Evolutionary conservation across 2,113 vertebrate genomes (phyloP).

Genomic region (Castor canadensis): DNA sequence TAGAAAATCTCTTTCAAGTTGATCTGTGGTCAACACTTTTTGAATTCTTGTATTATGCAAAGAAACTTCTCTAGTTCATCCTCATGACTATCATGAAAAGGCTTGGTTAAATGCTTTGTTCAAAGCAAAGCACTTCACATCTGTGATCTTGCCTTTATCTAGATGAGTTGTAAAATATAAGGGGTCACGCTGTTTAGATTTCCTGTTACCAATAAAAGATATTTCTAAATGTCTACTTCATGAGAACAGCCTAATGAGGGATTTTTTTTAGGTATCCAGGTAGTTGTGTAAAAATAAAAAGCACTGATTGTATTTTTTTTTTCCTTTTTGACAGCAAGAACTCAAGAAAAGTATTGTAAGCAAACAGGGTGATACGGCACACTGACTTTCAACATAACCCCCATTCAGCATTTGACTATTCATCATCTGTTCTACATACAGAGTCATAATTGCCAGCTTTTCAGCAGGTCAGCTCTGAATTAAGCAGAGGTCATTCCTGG

Average conservation of each 20-base stretch:
- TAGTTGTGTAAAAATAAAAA: constrained; percentile 20
- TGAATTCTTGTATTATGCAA: not conserved
- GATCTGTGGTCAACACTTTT: not conserved
- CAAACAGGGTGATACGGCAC: not conserved
- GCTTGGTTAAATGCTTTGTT: not conserved
- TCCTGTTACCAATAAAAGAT: not conserved
- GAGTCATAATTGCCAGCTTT: not conserved
- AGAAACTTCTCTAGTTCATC: not conserved
- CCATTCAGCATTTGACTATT: not conserved
- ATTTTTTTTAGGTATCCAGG: not conserved
- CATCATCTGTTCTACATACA: not conserved
- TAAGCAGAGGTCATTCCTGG: not conserved
- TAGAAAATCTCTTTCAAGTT: not conserved
- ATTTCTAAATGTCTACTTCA: not conserved
- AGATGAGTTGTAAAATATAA: not conserved
- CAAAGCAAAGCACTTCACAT: not conserved
- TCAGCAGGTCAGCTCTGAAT: not conserved
- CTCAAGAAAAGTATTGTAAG: not conserved
- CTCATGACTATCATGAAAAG: not conserved
- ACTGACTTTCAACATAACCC: not conserved
- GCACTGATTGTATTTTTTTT: not conserved
- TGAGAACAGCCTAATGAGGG: constrained; percentile 6
- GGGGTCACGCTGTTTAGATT: not conserved
- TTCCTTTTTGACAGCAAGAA: not conserved
- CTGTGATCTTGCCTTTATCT: not conserved